These are phyloP conservation scores for Campoplex capitator DNA, from an alignment of 2,888 invertebrate genomes.

Conservation along the genomic window DNA sequence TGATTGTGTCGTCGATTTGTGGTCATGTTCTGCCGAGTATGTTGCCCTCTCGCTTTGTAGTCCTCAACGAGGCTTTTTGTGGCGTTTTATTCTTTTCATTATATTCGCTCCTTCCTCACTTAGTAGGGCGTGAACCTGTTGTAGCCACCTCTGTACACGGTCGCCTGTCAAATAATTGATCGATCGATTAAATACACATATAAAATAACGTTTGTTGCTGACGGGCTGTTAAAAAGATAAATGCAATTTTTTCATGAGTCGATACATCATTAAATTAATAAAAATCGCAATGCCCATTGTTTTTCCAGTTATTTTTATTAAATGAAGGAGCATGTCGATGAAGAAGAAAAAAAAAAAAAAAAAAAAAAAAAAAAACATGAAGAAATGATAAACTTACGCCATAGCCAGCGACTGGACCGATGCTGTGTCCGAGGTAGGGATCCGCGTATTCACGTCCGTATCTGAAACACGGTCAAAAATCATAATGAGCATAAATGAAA, in stretches of 20 bases:
- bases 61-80: slow-evolving; percentile 63
- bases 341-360: no score
- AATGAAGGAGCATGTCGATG: not conserved
- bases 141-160: slow-evolving; percentile 97
- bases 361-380: no score
- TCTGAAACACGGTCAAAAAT: slow-evolving; percentile 84
- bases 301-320: no score
- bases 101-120: slow-evolving; percentile 77
- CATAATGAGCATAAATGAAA: not conserved
- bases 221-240: not conserved
- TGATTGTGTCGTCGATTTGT: slow-evolving; percentile 77
- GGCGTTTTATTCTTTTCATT: slow-evolving; percentile 14
- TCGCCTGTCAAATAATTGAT: slow-evolving; percentile 88
- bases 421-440: slow-evolving; percentile 97
- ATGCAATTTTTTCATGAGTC: no score
- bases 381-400: slow-evolving; percentile 89
- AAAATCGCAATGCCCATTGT: no score
- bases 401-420: slow-evolving; percentile 98
- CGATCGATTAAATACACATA: not conserved
- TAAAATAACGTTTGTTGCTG: not conserved
- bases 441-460: slow-evolving; percentile 97
- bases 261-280: no score
- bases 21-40: slow-evolving; percentile 81
- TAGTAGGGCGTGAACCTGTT: slow-evolving; percentile 98
- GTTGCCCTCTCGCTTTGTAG: slow-evolving; percentile 77